These are phyloP conservation scores for Lucifuga dentata DNA, from an alignment of 2,113 vertebrate genomes.

Conservation along the genomic window DNA sequence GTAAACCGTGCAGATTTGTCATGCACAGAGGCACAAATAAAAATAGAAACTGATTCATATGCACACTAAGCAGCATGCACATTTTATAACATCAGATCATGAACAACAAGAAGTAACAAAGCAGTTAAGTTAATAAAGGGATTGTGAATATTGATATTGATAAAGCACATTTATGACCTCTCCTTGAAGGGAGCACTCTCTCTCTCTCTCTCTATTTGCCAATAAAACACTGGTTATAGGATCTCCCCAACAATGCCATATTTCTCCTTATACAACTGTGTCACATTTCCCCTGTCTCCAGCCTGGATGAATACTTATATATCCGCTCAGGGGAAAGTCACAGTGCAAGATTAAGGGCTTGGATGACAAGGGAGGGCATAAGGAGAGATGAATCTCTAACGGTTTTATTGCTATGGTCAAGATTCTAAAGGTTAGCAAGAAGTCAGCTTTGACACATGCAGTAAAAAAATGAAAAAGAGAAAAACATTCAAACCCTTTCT, in stretches of 20 bases:
- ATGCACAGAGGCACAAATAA: slow-evolving; percentile 21
- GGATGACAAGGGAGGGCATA: slow-evolving; percentile 69
- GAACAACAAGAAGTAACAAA: slow-evolving; percentile 53
- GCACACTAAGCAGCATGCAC: slow-evolving; percentile 8
- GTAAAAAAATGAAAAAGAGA: slow-evolving; percentile 53
- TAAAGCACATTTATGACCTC: slow-evolving; percentile 64
- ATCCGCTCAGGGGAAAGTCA: slow-evolving; percentile 62
- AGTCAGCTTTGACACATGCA: slow-evolving; percentile 71
- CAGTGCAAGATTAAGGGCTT: slow-evolving; percentile 74
- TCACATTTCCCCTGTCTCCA: slow-evolving; percentile 64
- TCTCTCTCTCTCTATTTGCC: slow-evolving; percentile 36
- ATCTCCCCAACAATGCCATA: slow-evolving; percentile 67
- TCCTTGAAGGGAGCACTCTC: slow-evolving; percentile 49
- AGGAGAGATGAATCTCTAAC: slow-evolving; percentile 74
- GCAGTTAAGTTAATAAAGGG: slow-evolving; percentile 72
- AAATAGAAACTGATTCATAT: slow-evolving; percentile 40
- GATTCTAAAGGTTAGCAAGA: slow-evolving; percentile 76
- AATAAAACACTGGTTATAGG: slow-evolving; percentile 75
- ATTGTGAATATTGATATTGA: slow-evolving; percentile 67
- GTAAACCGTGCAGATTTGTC: slow-evolving; percentile 33
- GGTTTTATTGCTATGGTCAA: slow-evolving; percentile 76
- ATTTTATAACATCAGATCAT: slow-evolving; percentile 60
- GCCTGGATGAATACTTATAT: slow-evolving; percentile 70
- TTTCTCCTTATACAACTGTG: slow-evolving; percentile 76
- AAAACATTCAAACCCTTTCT: slow-evolving; percentile 24